phyloP scores from a whole-genome alignment of 64 coral and sea anemone species.

The Astreopora myriophthalma region DNA sequence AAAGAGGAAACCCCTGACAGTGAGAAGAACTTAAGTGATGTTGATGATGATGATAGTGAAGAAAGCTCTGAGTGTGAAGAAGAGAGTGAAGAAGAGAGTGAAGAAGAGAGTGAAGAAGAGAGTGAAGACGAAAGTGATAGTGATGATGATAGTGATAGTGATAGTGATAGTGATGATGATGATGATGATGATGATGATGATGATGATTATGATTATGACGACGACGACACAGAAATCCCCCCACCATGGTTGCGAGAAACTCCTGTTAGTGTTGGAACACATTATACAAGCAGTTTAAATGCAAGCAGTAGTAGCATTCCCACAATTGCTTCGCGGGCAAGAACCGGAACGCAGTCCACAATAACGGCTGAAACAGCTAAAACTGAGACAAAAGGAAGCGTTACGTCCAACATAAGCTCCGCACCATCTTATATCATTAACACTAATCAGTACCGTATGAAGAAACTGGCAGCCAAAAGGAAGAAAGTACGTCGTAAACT shows the following conservation, averaged over 20 bases:
- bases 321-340: conserved; percentile 31
- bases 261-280: conserved; percentile 4
- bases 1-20: not conserved
- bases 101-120: not conserved
- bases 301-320: conserved; percentile 63
- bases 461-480: conserved; percentile 25
- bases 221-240: not conserved
- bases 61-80: not conserved
- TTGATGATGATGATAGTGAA: not conserved
- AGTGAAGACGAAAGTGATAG: not conserved
- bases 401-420: not conserved
- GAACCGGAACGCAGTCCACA: not conserved
- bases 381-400: conserved; percentile 3
- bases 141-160: not conserved
- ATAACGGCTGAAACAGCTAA: not conserved
- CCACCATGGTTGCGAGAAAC: not conserved
- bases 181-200: not conserved
- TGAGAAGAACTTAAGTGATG: not conserved
- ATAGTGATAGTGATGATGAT: conserved; percentile 2
- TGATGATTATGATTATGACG: not conserved
- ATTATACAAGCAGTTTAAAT: conserved; percentile 48
- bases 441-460: conserved; percentile 26
- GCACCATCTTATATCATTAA: conserved; percentile 46
- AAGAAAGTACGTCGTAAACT: conserved; percentile 2
- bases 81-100: not conserved